Base-by-base conservation (phyloP, 2,797 vertebrate genomes). In the Hirundo rustica region DNA sequence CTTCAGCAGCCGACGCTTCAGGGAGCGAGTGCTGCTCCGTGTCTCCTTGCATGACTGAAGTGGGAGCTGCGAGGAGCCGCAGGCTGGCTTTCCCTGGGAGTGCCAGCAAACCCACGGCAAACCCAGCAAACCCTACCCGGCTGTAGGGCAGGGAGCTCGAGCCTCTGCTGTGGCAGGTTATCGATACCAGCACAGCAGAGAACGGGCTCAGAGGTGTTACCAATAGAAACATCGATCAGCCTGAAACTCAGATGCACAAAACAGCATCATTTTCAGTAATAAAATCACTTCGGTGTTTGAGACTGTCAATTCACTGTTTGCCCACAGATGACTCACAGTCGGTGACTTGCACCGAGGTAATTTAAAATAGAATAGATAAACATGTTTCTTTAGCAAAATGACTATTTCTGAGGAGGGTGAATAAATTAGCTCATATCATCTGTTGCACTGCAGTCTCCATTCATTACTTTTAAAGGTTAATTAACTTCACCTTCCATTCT, bases 391-490 rank as follows among this genome's bases (percentile, higher is more conserved):
- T 57, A 88, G 66, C 51, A 93, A 80, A 92, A 51, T 22, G 29
- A 19, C 48, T 87, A 11, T 45, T 92, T 76, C 75, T 84, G 85
- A 84, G 61, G 67, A 66, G 34, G 10, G 32, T 48, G 90, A 92
- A 78, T 86, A 70, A 54, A 80, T 71, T 61, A 50, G 42, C 76
- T 76, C 27, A 1, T 78, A 62, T 81, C 40, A 66, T 72, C 79
- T 66, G 22, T 86, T 81, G 30, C 50, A 30, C 16, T 34, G 44
- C 62, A 34, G 18, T 38, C 58, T 81, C 58, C 79, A 65, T 86
- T 94, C 84, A 76, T 88, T 83, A 21, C 50, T 89, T 93, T 72
- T 74, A 92, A 91, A 93, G 92, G 60, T 92, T 96, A 87, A 89
- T 93, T 64, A 92, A 91, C 79, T 89, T 81, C 73, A 71, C 73